Evolutionary conservation across 2,797 vertebrate species (phyloP), one percentile per base, ranked within the genome.

Genomic region (Ctenopoma kingsleyae): DNA sequence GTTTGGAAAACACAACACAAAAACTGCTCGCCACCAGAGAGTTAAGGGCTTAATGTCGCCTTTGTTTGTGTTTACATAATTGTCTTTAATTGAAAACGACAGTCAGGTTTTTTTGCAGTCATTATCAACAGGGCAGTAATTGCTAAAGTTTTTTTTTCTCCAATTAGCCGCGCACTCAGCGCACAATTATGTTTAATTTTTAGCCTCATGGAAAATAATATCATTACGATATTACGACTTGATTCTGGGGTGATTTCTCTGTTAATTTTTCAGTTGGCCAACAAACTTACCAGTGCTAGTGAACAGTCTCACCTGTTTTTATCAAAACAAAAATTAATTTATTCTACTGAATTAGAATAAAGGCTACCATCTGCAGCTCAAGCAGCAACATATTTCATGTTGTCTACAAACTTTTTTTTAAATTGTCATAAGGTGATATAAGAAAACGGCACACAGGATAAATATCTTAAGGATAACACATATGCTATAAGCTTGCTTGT

Each of bases 51-150:
- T 22, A 16, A 52, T 68, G 55, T 59, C 50, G 5, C 76, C 38
- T 38, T n/a, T 52, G 57, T 56, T 62, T 69, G 51, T 54, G 75
- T 83, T 86, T 60, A 70, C 25, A 12, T 81, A 77, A 87, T 91
- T 90, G 78, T 57, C 48, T 71, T 74, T 87, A 83, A 90, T 90
- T 85, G 59, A 54, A 81, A 76, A 38, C 20, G 11, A 43, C 74
- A 50, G 66, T 85, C 60, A 15, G 52, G 72, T 58, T 71, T 81
- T 78, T 19, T 55, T 62, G 20, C 44, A 52, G 54, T 86, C 76
- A 73, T 78, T 62, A 49, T 22, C 46, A 70, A 66, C 76, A 43
- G 44, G 38, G 49, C 35, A 32, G 32, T 85, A 82, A 91, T 90
- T 86, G 77, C 68, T 71, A 11, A 71, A 62, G 40, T 27, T 46